A percentile compares a stretch with the other conserved stretches of the same genome.
Conservation (phyloP, 2,888 invertebrate genomes). For the Orchesellides sinensis region DNA sequence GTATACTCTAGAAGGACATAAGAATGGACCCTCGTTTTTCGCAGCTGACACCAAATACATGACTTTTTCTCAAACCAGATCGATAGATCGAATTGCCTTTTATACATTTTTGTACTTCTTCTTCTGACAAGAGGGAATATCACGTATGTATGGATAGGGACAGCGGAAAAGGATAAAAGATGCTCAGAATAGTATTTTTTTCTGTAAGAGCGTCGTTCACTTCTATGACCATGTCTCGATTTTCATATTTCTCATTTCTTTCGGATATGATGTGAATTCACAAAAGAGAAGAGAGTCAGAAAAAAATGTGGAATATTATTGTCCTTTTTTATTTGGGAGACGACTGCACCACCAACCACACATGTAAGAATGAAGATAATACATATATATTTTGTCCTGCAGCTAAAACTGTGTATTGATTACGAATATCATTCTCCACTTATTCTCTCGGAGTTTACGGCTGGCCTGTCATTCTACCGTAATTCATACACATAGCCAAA, state of each 20-base stretch:
- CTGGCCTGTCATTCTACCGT: slow-evolving; percentile 28
- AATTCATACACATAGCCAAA: slow-evolving; percentile 32
- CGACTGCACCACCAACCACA: neutral
- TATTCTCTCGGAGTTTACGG: slow-evolving; percentile 23
- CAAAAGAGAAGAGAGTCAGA: neutral
- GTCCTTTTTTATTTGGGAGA: slow-evolving; percentile 27
- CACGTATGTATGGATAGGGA: too few relatives aligned
- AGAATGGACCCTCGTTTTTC: too few relatives aligned
- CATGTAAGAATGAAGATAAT: neutral
- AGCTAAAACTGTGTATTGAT: slow-evolving; percentile 37
- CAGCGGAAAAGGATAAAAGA: too few relatives aligned
- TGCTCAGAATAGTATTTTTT: too few relatives aligned
- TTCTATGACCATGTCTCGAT: slow-evolving; percentile 5
- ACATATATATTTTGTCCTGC: slow-evolving; percentile 16
- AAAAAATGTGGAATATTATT: slow-evolving; percentile 40
- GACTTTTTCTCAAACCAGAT: slow-evolving; percentile 32
- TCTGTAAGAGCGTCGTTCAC: too few relatives aligned
- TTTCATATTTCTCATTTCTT: slow-evolving; percentile 57
- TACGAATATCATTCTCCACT: slow-evolving; percentile 43
- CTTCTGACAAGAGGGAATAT: too few relatives aligned
- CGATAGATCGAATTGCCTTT: slow-evolving; percentile 39
- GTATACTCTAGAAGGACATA: too few relatives aligned
- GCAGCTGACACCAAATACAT: slow-evolving; percentile 72
- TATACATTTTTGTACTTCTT: too few relatives aligned
- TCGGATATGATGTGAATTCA: slow-evolving; percentile 49